Evolutionary conservation across 2,113 vertebrate species (phyloP).

Genomic region (Recurvirostra avosetta): DNA sequence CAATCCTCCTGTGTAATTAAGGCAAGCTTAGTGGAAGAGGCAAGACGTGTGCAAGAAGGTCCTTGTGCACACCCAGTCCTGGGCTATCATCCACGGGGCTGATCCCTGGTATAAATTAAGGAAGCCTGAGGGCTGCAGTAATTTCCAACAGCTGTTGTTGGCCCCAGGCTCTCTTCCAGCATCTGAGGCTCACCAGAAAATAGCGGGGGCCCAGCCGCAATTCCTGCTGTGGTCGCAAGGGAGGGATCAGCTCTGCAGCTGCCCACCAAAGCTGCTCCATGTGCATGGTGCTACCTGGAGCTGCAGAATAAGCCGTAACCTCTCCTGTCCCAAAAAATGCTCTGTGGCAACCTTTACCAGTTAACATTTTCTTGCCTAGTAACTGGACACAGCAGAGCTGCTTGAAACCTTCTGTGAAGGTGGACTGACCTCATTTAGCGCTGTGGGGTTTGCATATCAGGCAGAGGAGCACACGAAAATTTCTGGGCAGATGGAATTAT

Average conservation of each 20-base stretch:
- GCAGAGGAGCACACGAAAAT: background rate
- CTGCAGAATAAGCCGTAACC: background rate
- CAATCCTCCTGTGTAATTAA: background rate
- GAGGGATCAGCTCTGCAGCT: background rate
- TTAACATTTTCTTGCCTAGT: background rate
- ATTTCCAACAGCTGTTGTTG: constrained; percentile 20
- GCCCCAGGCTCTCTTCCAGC: background rate
- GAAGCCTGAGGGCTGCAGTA: background rate
- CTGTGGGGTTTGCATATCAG: background rate
- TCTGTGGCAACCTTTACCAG: background rate
- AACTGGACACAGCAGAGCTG: background rate
- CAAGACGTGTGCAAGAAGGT: background rate
- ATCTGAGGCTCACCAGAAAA: background rate
- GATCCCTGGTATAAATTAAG: background rate
- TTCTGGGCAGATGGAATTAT: background rate
- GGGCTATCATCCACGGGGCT: background rate
- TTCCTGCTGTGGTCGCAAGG: background rate
- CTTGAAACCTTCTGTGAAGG: background rate
- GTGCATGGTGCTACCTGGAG: background rate
- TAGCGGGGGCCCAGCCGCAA: background rate
- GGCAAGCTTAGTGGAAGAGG: background rate
- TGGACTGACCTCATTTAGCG: background rate
- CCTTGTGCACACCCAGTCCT: background rate
- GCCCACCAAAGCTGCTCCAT: background rate
- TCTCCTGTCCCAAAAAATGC: background rate